A percentile compares a stretch with the other conserved stretches of the same genome.
Evolutionary conservation across 2,113 vertebrate species (phyloP).

Genomic region (Gymnobelideus leadbeateri): DNA sequence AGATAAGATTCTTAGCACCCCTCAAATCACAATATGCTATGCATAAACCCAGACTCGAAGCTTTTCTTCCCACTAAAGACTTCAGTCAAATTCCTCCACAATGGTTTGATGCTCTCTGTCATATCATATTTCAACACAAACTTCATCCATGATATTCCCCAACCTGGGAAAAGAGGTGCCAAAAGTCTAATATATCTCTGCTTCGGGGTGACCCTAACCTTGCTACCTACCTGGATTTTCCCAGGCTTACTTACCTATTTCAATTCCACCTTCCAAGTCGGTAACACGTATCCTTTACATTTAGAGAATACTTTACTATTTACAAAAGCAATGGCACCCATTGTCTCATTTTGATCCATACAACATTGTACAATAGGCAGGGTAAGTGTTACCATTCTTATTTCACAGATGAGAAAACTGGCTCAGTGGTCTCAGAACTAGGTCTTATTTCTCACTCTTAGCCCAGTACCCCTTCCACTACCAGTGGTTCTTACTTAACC

Average conservation of each 20-base stretch:
- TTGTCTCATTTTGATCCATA: slow-evolving; percentile 1
- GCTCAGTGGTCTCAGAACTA: slow-evolving; percentile 5
- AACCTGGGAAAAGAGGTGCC: background rate
- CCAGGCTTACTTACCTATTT: background rate
- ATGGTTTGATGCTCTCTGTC: background rate
- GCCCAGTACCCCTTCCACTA: background rate
- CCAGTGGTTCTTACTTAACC: background rate
- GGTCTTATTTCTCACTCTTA: background rate
- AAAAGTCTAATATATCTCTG: background rate
- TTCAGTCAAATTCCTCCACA: background rate
- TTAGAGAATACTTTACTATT: slow-evolving; percentile 41
- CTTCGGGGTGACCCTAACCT: background rate
- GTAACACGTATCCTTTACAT: background rate
- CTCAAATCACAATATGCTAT: background rate
- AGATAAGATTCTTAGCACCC: background rate
- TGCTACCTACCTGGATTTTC: background rate
- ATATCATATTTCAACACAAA: background rate
- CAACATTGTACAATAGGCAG: background rate
- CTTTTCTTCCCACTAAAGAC: background rate
- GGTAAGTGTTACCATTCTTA: background rate
- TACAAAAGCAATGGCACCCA: slow-evolving; percentile 17
- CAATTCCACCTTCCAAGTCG: background rate
- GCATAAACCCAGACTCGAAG: background rate
- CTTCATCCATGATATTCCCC: background rate
- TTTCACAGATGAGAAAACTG: slow-evolving; percentile 22